Evolutionary conservation across 1,140 invertebrate species (phyloP).

Genomic region (Caenorhabditis brenneri): DNA sequence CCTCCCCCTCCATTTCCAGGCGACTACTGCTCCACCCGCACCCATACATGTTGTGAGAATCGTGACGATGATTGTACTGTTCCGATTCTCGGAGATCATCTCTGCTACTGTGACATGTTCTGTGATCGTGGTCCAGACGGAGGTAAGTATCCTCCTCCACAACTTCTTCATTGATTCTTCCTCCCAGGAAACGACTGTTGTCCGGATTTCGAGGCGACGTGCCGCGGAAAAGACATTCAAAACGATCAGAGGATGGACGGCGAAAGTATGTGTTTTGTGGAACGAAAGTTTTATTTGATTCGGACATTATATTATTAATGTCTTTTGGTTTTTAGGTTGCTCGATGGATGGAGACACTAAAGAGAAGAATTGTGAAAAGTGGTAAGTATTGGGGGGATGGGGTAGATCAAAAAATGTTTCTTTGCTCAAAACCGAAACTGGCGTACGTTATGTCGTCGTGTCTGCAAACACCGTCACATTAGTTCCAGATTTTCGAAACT

Average conservation of each 20-base stretch:
- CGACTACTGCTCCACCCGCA: constrained; percentile 59
- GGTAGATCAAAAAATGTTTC: background rate
- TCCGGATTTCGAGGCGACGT: constrained; percentile 62
- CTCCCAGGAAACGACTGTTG: constrained; percentile 63
- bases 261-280: background rate
- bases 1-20: constrained; percentile 50
- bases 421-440: background rate
- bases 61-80: constrained; percentile 64
- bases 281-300: background rate
- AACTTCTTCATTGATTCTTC: background rate
- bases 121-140: constrained; percentile 59
- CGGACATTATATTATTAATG: constrained; percentile 53
- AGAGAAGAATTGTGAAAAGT: constrained; percentile 60
- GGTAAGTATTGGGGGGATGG: constrained; percentile 53
- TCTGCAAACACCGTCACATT: too few relatives aligned
- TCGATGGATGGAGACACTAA: constrained; percentile 57
- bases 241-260: constrained; percentile 5
- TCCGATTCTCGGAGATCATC: constrained; percentile 61
- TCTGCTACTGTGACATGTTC: constrained; percentile 65
- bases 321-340: constrained; percentile 40
- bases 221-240: constrained; percentile 44
- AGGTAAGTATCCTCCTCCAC: constrained; percentile 15
- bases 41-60: constrained; percentile 54
- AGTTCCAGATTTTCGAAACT: too few relatives aligned
- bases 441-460: too few relatives aligned